phyloP scores from a whole-genome alignment of 1,140 invertebrate genomes.

The Aleiodes sp. region DNA sequence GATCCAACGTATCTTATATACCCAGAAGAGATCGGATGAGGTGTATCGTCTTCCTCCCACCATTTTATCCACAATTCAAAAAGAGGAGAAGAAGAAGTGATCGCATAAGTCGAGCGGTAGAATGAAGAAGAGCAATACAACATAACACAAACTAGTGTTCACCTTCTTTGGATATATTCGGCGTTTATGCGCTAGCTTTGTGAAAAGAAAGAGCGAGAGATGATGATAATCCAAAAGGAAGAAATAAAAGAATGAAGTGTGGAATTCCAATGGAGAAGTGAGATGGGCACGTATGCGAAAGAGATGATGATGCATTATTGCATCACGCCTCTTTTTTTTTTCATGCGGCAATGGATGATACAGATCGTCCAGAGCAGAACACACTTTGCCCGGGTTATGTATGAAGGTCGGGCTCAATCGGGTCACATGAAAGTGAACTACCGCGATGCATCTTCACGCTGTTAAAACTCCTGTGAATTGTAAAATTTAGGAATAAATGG shows the following conservation, averaged over 20 bases:
- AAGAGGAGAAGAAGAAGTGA: not conserved
- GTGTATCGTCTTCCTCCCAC: slow-evolving; percentile 54
- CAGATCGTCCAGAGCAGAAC: slow-evolving; percentile 47
- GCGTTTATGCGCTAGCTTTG: not conserved
- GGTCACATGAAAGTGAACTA: slow-evolving; percentile 49
- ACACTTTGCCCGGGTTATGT: slow-evolving; percentile 30
- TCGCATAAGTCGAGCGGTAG: not conserved
- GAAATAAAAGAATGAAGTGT: not conserved
- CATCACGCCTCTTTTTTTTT: not conserved
- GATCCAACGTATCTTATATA: slow-evolving; percentile 45
- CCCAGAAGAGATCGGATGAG: slow-evolving; percentile 28
- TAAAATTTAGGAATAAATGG: too few species aligned
- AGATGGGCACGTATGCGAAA: not conserved
- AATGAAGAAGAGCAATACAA: slow-evolving; percentile 10
- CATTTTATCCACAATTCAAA: too few species aligned
- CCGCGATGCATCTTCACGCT: slow-evolving; percentile 5
- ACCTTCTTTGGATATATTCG: slow-evolving; percentile 6
- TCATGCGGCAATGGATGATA: slow-evolving; percentile 43
- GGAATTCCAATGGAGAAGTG: not conserved
- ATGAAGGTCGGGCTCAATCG: slow-evolving; percentile 51
- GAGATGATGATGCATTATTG: not conserved
- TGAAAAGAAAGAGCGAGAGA: slow-evolving; percentile 13
- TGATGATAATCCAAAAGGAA: not conserved
- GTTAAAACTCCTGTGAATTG: not conserved
- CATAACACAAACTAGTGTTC: not conserved